A percentile compares a stretch with the other conserved stretches of the same genome.
Conservation (phyloP, 2,797 vertebrate genomes). For the Enteromius thamalakanensis region DNA sequence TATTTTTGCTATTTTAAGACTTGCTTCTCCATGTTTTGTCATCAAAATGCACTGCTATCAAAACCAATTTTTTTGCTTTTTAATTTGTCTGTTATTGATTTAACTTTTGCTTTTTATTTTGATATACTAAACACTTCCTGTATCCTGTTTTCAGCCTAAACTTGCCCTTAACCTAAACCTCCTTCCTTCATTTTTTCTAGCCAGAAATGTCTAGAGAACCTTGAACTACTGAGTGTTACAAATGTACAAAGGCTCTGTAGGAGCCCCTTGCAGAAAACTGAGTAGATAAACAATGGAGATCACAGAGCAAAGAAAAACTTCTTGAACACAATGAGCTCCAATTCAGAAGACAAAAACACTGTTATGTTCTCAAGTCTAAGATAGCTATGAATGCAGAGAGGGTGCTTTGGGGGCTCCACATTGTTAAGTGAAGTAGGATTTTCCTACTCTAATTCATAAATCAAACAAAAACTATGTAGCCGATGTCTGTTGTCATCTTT, state of each 20-base stretch:
- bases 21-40: background rate
- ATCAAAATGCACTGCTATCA: background rate
- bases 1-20: background rate
- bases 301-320: constrained; percentile 16
- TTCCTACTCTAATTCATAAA: background rate
- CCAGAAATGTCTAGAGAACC: constrained; percentile 18
- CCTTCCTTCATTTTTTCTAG: background rate
- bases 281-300: constrained; percentile 17
- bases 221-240: background rate
- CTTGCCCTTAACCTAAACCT: background rate
- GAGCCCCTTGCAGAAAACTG: background rate
- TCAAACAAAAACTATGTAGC: too few relatives aligned
- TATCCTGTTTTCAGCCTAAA: background rate
- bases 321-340: background rate
- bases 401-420: background rate
- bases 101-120: background rate
- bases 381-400: background rate
- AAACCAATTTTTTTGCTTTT: background rate
- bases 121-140: background rate
- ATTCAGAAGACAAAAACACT: background rate
- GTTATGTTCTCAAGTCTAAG: background rate
- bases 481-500: background rate
- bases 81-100: background rate
- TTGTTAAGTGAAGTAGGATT: background rate
- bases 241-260: constrained; percentile 21